These are phyloP conservation scores for Phylloscopus trochilus DNA, from an alignment of 2,113 vertebrate species.

Conservation along the genomic window DNA sequence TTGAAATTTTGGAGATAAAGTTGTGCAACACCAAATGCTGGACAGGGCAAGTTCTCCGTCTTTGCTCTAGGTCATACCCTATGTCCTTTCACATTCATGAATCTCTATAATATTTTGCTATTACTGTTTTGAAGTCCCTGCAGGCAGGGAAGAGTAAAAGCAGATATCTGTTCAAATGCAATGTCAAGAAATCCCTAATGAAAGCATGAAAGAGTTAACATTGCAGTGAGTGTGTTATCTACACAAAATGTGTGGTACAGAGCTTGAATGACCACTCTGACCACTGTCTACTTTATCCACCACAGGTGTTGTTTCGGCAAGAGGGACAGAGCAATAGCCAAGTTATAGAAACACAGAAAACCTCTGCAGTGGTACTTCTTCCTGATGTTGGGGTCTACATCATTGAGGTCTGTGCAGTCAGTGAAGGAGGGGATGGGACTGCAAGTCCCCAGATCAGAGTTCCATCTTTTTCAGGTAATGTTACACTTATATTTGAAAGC, in stretches of 20 bases:
- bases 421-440: constrained; percentile 91
- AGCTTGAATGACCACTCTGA: not conserved
- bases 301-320: constrained; percentile 88
- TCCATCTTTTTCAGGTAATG: constrained; percentile 88
- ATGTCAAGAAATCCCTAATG: not conserved
- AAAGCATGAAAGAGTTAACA: not conserved
- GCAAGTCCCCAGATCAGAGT: constrained; percentile 89
- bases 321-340: constrained; percentile 88
- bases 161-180: not conserved
- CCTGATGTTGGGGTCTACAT: constrained; percentile 91
- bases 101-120: not conserved
- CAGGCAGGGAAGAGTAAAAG: not conserved
- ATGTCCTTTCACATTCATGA: not conserved
- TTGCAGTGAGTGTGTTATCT: not conserved
- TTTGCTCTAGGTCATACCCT: not conserved
- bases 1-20: not conserved
- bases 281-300: not conserved
- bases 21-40: not conserved
- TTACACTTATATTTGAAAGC: not conserved
- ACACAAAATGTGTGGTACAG: not conserved
- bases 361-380: constrained; percentile 86
- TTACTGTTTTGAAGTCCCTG: not conserved
- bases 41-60: not conserved
- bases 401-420: constrained; percentile 89
- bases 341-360: constrained; percentile 91